Base-by-base conservation (phyloP, 2,888 invertebrate genomes). In the Allygus modestus region DNA sequence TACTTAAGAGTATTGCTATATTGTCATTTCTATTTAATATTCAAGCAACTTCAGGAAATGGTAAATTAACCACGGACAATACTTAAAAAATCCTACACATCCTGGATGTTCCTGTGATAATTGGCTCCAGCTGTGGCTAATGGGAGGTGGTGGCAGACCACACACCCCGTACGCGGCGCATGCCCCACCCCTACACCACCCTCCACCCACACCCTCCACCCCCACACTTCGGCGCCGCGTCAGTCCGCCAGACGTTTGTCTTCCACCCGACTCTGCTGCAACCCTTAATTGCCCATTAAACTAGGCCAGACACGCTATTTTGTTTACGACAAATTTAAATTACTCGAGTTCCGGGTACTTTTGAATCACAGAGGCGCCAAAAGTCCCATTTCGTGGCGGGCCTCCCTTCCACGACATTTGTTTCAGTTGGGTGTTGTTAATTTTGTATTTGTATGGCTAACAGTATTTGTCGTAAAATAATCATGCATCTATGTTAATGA, bases 241-340 rank as follows among this genome's bases (percentile, higher is more conserved):
- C 54, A 54, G 20, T 54, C 20, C 51, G n/a, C 12, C 73, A 37
- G 73, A 43, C 71, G 43, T 73, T 20, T n/a, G 37, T 73, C 73
- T 73, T 23, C 37, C 71, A 33, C 33, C 73, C 23, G 41, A 1
- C 37, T 1, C 20, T n/a, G 7, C 37, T 73, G n/a, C 73, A 73
- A 41, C 41, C 73, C 73, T 20, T 73, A 73, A 73, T 73, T 73
- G 37, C 73, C 73, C 73, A 73, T 41, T 73, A 73, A 73, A 73
- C 41, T 41, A 41, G 33, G 12, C 73, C 73, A 73, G 73, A 73
- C 73, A 37, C 37, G 73, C 73, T 73, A 73, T 73, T 73, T 73
- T 73, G 73, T 73, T 73, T 73, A 73, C 73, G 73, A 73, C 73
- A 41, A 41, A 73, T 73, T 73, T 73, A 20, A 73, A 73, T 23